phyloP scores from a whole-genome alignment of 2,797 vertebrate genomes.

The Anisognathus igniventris region DNA sequence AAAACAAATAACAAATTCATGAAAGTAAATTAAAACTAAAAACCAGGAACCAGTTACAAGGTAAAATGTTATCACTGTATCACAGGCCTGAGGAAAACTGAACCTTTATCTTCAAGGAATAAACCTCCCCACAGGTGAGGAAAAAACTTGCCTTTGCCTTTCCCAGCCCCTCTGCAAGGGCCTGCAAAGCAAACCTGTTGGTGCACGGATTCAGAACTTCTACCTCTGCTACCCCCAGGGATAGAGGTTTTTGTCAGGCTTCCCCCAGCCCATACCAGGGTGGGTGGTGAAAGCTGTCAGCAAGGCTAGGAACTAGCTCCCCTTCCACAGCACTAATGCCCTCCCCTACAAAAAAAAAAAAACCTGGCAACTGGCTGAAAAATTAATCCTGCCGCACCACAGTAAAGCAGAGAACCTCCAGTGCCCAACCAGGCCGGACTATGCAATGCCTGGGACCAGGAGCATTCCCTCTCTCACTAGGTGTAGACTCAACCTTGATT shows the following conservation, averaged over 20 bases:
- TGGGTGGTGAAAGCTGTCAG: not conserved
- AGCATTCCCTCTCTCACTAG: not conserved
- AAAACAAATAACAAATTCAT: not conserved
- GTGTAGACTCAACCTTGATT: not conserved
- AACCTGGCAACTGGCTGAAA: not conserved
- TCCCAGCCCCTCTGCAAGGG: not conserved
- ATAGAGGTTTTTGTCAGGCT: not conserved
- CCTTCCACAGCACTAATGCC: not conserved
- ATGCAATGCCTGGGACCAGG: not conserved
- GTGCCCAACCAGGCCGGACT: not conserved
- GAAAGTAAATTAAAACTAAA: not conserved
- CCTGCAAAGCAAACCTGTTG: not conserved
- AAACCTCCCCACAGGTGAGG: not conserved
- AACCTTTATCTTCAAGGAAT: not conserved
- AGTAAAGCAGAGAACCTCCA: not conserved
- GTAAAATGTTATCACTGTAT: not conserved
- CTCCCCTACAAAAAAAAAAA: not conserved
- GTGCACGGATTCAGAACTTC: not conserved
- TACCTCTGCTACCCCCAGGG: not conserved
- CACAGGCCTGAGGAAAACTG: not conserved
- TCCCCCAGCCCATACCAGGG: not conserved
- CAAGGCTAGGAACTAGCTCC: not conserved
- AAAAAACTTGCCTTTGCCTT: not conserved
- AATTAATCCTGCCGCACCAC: accelerated
- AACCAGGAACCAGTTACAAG: not conserved